phyloP scores from a whole-genome alignment of 2,113 vertebrate genomes.

The Cairina moschata region DNA sequence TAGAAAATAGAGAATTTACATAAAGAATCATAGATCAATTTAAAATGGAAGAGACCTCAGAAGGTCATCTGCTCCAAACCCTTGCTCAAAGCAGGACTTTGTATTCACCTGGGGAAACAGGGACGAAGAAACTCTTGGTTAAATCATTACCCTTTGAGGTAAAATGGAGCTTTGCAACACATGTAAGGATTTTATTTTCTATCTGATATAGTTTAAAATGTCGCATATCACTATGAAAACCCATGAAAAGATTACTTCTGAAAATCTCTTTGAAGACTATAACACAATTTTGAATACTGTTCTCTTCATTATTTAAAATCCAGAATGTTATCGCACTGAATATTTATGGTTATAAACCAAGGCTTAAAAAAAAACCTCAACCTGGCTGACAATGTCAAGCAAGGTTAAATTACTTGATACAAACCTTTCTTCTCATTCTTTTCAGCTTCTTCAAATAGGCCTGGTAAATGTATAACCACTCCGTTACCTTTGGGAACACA shows the following conservation, averaged over 20 bases:
- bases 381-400: background rate
- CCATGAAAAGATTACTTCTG: background rate
- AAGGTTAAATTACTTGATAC: constrained; percentile 33
- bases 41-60: background rate
- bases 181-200: background rate
- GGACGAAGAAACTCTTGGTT: background rate
- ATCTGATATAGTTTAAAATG: background rate
- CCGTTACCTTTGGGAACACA: constrained; percentile 88
- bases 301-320: background rate
- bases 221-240: background rate
- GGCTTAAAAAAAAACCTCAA: background rate
- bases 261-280: background rate
- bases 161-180: background rate
- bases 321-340: background rate
- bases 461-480: constrained; percentile 96
- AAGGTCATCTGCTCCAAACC: background rate
- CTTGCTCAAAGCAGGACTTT: background rate
- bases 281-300: background rate
- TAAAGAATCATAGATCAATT: background rate
- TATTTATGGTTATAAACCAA: background rate
- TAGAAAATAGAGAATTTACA: background rate
- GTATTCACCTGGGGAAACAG: background rate
- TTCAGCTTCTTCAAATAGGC: constrained; percentile 97
- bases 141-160: background rate
- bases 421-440: constrained; percentile 99